Base-by-base conservation (phyloP, 2,113 vertebrate species). In the Actenoides hombroni region DNA sequence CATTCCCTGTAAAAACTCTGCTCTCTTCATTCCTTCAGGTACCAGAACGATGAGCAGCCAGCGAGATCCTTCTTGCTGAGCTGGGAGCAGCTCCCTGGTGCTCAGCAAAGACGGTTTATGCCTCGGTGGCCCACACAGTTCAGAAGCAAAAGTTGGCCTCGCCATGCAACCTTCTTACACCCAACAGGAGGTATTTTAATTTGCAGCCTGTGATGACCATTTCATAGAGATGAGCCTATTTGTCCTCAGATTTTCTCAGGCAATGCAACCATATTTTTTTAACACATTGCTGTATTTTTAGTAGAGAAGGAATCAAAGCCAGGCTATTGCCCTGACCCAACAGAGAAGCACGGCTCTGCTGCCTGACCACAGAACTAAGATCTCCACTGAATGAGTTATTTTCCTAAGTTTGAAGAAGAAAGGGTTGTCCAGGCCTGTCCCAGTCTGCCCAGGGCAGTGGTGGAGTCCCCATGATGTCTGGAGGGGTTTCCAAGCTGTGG, bases 141-240 rank as follows among this genome's bases (percentile, higher is more conserved):
- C 64, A 13, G 46, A 5, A 28, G 63, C 44, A 31, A 24, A 39
- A 15, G 8, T 0, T 17, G 56, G 9, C 21, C 0, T 1, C 20
- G 49, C 7, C 44, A 3, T 6, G 31, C 31, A 6, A 11, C 28
- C 61, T 6, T 3, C 23, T 0, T 3, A 18, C 3, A 0, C 1
- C 23, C 3, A 3, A 9, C 80, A 7, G 7, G 0, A 7, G 2
- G 29, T 3, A 6, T 6, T 42, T 19, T 19, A 33, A 17, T n/a
- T 2, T 16, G 75, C 15, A 49, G 13, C 37, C 53, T 6, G 0
- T 19, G 6, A 1, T n/a, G 67, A 60, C 24, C 23, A 1, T 51
- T 33, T 28, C 14, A 3, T 6, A 37, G 28, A 2, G 3, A 56
- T 33, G 11, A 49, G 48, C 48, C 48, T 20, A 1, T 54, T 16